Conservation (phyloP, 1,140 invertebrate genomes). For the Cephus cinctus region DNA sequence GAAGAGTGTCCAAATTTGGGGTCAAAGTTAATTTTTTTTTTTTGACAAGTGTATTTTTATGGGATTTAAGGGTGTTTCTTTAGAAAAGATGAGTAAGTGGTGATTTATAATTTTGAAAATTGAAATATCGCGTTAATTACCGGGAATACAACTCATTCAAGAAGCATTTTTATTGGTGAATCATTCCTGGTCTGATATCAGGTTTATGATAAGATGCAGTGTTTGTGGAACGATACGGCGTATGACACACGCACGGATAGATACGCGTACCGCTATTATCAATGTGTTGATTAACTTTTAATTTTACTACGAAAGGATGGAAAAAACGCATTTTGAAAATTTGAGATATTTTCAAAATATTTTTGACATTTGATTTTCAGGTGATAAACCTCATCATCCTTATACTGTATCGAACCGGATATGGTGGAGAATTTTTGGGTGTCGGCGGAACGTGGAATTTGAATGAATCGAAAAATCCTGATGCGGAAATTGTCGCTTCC, state of each 20-base stretch:
- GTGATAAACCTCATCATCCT: conserved; percentile 77
- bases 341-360: conserved; percentile 15
- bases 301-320: not conserved
- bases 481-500: conserved; percentile 81
- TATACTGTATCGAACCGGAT: conserved; percentile 79
- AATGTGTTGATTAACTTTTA: conserved; percentile 1
- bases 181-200: conserved; percentile 30
- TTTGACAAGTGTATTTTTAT: no score
- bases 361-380: conserved; percentile 57
- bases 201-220: conserved; percentile 20
- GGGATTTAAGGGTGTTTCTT: no score
- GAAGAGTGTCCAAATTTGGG: no score
- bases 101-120: no score
- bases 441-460: conserved; percentile 85
- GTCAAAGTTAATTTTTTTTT: no score
- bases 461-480: conserved; percentile 82
- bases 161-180: conserved; percentile 27
- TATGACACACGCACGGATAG: conserved; percentile 6
- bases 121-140: no score
- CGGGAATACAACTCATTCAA: conserved; percentile 32
- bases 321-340: conserved; percentile 8
- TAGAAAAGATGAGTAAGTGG: no score
- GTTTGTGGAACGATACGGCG: conserved; percentile 29
- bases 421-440: conserved; percentile 76
- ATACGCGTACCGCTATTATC: not conserved